Evolutionary conservation across 2,888 invertebrate genomes (phyloP), one percentile per base, ranked within the genome.

Genomic region (Drosophila peninsularis): DNA sequence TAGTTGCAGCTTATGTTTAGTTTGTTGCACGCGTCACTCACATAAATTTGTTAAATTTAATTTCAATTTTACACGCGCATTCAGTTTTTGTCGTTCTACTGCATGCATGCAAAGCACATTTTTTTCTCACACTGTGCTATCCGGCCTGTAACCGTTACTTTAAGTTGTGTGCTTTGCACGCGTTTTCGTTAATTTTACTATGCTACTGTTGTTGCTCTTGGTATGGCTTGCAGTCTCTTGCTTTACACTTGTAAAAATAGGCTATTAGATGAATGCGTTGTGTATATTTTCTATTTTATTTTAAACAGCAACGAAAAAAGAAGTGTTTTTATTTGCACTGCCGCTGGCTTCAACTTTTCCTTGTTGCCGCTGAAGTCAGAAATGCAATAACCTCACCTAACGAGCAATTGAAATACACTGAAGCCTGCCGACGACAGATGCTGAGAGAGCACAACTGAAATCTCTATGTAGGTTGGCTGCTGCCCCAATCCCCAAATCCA

Each of bases 41-140:
- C 75, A 77, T 76, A 69, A 77, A 73, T 73, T 62, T 62, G 7
- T 64, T 44, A 50, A 80, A 73, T 67, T 84, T 83, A 80, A 75
- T 83, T 86, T 83, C 71, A 61, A 86, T 68, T 82, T 71, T 71
- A 69, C 77, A 77, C 70, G 71, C 45, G 71, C 62, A 78, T 70
- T 74, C 71, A 74, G 69, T 45, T 66, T 50, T 62, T 71, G 71
- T 57, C 58, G 52, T 52, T 30, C 39, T 71, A 62, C 58, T 70
- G 63, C 64, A 70, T 55, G 82, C 73, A 70, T 71, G 78, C 80
- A 75, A 82, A 85, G 90, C 85, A 90, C 89, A 90, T 90, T 87
- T 87, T 80, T 61, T 62, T 67, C 64, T 64, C 77, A 86, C 75
- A 80, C 81, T 77, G 45, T 81, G 50, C 44, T 67, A 41, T 68